These are phyloP conservation scores for Colossoma macropomum DNA, from an alignment of 2,113 vertebrate species.

Conservation along the genomic window DNA sequence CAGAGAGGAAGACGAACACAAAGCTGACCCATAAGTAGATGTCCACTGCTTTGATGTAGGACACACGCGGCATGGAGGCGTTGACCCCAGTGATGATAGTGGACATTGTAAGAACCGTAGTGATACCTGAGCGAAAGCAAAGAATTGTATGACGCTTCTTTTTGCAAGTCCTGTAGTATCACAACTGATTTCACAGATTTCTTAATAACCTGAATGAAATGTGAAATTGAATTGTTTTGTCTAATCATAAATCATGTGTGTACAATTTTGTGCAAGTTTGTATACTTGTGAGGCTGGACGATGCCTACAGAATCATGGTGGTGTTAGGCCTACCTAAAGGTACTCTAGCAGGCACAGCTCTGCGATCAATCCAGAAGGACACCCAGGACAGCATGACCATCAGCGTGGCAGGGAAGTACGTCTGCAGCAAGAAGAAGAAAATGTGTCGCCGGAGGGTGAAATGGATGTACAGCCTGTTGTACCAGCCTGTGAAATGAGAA, in stretches of 20 bases:
- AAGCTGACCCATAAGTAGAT: constrained; percentile 99
- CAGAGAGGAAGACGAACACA: constrained; percentile 97
- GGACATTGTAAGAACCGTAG: constrained; percentile 83
- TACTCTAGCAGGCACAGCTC: constrained; percentile 89
- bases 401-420: constrained; percentile 90
- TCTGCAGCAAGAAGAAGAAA: constrained; percentile 94
- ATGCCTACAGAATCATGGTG: background rate
- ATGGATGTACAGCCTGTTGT: constrained; percentile 91
- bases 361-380: constrained; percentile 92
- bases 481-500: constrained; percentile 83
- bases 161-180: background rate
- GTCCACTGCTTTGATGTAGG: constrained; percentile 98
- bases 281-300: background rate
- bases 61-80: constrained; percentile 96
- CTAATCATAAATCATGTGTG: background rate
- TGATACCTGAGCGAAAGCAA: constrained; percentile 76
- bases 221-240: too few relatives aligned
- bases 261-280: background rate
- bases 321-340: constrained; percentile 80
- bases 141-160: background rate
- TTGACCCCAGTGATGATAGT: constrained; percentile 94
- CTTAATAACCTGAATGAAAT: too few relatives aligned
- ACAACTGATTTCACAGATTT: background rate
- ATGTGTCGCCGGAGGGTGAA: constrained; percentile 91
- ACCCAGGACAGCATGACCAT: constrained; percentile 97